phyloP scores from a whole-genome alignment of 2,888 invertebrate genomes.

The Sthenelais limicola region DNA sequence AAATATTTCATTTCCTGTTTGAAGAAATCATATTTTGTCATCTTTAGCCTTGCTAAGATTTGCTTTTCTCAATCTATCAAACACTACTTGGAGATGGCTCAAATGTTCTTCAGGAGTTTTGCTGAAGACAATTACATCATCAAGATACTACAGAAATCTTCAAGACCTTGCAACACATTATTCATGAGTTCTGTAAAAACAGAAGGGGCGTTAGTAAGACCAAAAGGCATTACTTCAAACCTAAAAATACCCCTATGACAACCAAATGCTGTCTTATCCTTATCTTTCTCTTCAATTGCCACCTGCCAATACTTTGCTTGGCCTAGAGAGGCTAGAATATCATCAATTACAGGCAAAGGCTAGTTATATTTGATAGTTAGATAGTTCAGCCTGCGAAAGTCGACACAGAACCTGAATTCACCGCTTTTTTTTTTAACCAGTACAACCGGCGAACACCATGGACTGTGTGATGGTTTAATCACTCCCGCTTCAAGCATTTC shows the following conservation, averaged over 20 bases:
- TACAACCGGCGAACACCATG: conserved; percentile 15
- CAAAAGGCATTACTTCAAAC: conserved; percentile 11
- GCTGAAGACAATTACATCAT: conserved; percentile 11
- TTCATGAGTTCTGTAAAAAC: conserved; percentile 16
- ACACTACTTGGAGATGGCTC: neutral
- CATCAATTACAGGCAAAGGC: conserved; percentile 9
- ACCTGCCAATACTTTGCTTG: conserved; percentile 5
- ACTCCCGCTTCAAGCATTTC: conserved; percentile 22
- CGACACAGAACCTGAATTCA: conserved; percentile 7
- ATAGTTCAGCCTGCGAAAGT: conserved; percentile 5
- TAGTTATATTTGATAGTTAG: conserved; percentile 16
- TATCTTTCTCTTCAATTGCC: neutral
- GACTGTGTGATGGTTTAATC: neutral
- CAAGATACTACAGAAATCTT: conserved; percentile 12
- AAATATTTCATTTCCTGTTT: neutral
- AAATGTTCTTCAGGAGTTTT: neutral
- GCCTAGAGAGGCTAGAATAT: conserved; percentile 12
- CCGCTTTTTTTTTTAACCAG: conserved; percentile 8
- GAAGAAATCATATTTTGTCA: neutral
- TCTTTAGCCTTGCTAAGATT: neutral
- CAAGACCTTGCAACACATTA: neutral
- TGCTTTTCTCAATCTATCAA: conserved; percentile 10
- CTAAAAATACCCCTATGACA: conserved; percentile 14
- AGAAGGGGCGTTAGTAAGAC: conserved; percentile 3
- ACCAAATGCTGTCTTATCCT: conserved; percentile 17